Conservation (phyloP, 2,113 vertebrate species). For the Thinocorus orbignyianus region DNA sequence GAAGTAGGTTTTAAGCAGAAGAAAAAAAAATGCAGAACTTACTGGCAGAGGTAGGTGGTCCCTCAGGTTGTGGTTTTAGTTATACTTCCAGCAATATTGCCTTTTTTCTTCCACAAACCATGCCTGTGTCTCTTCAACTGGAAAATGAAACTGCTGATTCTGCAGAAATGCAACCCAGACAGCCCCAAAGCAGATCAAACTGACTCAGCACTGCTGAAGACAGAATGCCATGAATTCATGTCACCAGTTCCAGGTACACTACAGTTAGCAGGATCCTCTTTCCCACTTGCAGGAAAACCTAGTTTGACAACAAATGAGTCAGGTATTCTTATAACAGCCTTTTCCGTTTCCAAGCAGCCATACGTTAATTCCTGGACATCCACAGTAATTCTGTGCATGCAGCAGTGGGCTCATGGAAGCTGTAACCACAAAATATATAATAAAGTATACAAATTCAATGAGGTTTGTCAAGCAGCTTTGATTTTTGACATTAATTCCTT, state of each 20-base stretch:
- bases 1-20: neutral
- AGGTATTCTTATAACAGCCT: neutral
- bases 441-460: neutral
- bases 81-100: neutral
- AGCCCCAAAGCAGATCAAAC: neutral
- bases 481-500: neutral
- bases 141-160: neutral
- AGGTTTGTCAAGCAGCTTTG: neutral
- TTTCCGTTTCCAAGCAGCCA: neutral
- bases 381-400: neutral
- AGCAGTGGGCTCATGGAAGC: neutral
- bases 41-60: neutral
- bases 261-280: neutral
- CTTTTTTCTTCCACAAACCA: neutral
- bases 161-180: neutral
- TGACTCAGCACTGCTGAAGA: neutral
- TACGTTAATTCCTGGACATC: neutral
- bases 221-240: neutral
- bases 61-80: neutral
- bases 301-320: neutral
- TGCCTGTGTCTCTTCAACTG: accelerated
- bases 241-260: neutral
- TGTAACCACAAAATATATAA: accelerated
- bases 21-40: neutral
- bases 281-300: neutral